phyloP scores from a whole-genome alignment of 2,888 invertebrate genomes.

The Monochamus alternatus region DNA sequence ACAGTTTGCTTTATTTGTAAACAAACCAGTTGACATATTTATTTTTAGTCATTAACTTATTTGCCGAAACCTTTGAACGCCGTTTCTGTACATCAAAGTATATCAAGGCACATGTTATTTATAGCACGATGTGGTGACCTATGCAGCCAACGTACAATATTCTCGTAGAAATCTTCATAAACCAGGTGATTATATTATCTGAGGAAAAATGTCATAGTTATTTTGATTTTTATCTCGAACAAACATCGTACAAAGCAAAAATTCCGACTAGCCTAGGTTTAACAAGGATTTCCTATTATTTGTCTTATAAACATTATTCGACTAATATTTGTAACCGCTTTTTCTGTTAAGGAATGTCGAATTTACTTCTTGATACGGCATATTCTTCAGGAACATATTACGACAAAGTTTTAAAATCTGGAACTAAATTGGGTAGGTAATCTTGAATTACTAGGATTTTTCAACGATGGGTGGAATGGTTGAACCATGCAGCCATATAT shows the following conservation, averaged over 20 bases:
- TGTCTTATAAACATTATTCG: slow-evolving; percentile 11
- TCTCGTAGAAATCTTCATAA: background rate
- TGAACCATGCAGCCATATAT: too few species aligned
- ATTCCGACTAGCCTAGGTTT: background rate
- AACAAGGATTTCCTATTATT: background rate
- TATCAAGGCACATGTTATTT: slow-evolving; percentile 3
- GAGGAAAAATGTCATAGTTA: background rate
- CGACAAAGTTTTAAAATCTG: too few species aligned
- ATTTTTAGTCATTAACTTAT: slow-evolving; percentile 1
- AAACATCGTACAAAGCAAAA: slow-evolving; percentile 1
- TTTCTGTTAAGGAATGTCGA: background rate
- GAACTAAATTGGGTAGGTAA: too few species aligned
- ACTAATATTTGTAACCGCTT: slow-evolving; percentile 2
- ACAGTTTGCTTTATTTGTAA: slow-evolving; percentile 6
- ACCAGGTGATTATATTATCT: background rate
- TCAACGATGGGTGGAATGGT: too few species aligned
- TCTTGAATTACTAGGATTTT: too few species aligned
- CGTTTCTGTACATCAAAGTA: slow-evolving; percentile 4
- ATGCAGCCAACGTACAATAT: background rate
- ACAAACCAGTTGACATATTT: slow-evolving; percentile 1
- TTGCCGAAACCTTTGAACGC: background rate
- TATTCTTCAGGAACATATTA: too few species aligned
- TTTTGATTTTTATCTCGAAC: background rate
- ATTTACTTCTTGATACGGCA: background rate
- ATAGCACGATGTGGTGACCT: background rate